Conservation (phyloP, 2,888 invertebrate genomes). For the Cryptosula pallasiana region DNA sequence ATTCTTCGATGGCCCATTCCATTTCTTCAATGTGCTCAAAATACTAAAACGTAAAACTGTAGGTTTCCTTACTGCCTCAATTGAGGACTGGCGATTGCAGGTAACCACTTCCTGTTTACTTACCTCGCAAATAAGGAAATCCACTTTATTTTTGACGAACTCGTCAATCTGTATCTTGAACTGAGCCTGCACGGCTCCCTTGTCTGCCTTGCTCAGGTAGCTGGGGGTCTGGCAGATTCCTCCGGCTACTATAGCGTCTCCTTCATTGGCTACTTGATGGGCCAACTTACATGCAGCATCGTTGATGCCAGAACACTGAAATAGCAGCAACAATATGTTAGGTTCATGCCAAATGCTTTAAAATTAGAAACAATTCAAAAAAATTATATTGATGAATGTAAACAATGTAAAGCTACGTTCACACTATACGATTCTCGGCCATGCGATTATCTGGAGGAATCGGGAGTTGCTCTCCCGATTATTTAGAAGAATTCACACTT, state of each 20-base stretch:
- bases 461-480: too few species aligned
- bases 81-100: neutral
- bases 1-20: conserved; percentile 52
- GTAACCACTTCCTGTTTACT: conserved; percentile 10
- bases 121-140: conserved; percentile 53
- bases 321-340: neutral
- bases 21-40: conserved; percentile 53
- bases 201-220: conserved; percentile 46
- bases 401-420: too few species aligned
- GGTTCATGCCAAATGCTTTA: too few species aligned
- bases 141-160: conserved; percentile 48
- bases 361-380: too few species aligned
- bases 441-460: too few species aligned
- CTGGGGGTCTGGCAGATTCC: conserved; percentile 51
- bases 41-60: conserved; percentile 36
- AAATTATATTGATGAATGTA: too few species aligned
- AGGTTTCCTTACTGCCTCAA: neutral
- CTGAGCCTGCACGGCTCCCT: conserved; percentile 42
- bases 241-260: conserved; percentile 47
- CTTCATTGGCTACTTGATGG: conserved; percentile 48
- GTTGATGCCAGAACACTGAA: conserved; percentile 47
- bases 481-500: too few species aligned
- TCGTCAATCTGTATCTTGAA: conserved; percentile 50
- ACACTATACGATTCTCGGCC: too few species aligned
- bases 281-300: conserved; percentile 49